Evolutionary conservation across 2,888 invertebrate genomes (phyloP).

Genomic region (Myopa testacea): DNA sequence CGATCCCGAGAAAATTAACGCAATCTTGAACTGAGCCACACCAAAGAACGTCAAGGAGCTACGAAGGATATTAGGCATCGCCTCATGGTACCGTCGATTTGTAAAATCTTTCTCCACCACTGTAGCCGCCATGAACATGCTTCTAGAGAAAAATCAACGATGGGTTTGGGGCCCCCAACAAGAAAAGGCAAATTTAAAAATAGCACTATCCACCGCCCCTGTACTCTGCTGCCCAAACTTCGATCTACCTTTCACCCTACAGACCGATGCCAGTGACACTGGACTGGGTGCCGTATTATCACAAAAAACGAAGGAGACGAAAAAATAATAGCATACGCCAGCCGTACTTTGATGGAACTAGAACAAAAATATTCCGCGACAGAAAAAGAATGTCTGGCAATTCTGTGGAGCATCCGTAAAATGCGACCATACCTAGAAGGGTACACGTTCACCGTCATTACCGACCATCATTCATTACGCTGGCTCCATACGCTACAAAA

Average conservation of each 20-base stretch:
- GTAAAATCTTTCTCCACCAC: not conserved
- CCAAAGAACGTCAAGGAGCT: not conserved
- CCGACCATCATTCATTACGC: no score
- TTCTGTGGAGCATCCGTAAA: no score
- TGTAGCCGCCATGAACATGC: not conserved
- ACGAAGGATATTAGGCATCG: not conserved
- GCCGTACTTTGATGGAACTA: no score
- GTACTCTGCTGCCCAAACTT: not conserved
- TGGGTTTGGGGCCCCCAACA: not conserved
- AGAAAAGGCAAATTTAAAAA: not conserved
- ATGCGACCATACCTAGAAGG: no score
- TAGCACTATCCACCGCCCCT: not conserved
- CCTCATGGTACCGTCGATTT: not conserved
- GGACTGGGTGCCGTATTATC: no score
- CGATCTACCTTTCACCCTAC: not conserved
- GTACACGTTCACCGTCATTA: no score
- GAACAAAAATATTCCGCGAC: no score
- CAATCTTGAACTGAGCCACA: not conserved
- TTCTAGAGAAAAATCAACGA: not conserved
- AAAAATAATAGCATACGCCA: no score
- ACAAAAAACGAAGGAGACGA: no score
- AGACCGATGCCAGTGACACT: no score
- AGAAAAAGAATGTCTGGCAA: no score
- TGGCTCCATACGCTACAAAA: no score
- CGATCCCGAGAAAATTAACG: not conserved